A percentile compares a stretch with the other conserved stretches of the same genome.
phyloP scores from a whole-genome alignment of 2,888 invertebrate genomes.

The Agrilus cyanescens region DNA sequence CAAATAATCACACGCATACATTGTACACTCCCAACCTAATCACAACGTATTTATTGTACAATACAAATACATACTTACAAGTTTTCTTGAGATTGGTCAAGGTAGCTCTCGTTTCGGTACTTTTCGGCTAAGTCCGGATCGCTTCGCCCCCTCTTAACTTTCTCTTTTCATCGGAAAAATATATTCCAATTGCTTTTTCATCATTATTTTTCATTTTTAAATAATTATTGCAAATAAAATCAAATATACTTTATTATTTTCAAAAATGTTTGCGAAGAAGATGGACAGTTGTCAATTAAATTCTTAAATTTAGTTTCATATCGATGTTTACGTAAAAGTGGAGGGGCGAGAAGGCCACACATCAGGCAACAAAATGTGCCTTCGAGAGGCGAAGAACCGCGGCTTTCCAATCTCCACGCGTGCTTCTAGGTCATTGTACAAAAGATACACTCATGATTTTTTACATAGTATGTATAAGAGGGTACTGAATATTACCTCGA shows the following conservation, averaged over 20 bases:
- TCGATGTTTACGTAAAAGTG: slow-evolving; percentile 4
- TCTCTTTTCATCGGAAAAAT: not conserved
- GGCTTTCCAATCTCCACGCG: slow-evolving; percentile 27
- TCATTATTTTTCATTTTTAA: not conserved
- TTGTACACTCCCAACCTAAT: no score
- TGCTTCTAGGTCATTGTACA: slow-evolving; percentile 17
- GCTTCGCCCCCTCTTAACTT: not conserved
- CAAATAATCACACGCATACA: no score
- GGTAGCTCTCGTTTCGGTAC: slow-evolving; percentile 25
- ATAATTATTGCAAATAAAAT: not conserved
- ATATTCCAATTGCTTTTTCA: not conserved
- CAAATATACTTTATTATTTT: not conserved
- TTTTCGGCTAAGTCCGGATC: slow-evolving; percentile 11
- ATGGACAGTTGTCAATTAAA: no score
- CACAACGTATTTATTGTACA: no score
- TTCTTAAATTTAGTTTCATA: no score
- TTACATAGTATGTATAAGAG: no score
- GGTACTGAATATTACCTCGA: no score
- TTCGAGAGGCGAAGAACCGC: slow-evolving; percentile 29
- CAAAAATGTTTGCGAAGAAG: not conserved
- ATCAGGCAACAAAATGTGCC: slow-evolving; percentile 27
- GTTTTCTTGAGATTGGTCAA: slow-evolving; percentile 36
- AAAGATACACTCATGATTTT: slow-evolving; percentile 5
- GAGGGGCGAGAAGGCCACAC: slow-evolving; percentile 17
- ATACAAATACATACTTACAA: slow-evolving; percentile 14